Evolutionary conservation across 2,888 invertebrate genomes (phyloP).

Genomic region (Ophion costatus): DNA sequence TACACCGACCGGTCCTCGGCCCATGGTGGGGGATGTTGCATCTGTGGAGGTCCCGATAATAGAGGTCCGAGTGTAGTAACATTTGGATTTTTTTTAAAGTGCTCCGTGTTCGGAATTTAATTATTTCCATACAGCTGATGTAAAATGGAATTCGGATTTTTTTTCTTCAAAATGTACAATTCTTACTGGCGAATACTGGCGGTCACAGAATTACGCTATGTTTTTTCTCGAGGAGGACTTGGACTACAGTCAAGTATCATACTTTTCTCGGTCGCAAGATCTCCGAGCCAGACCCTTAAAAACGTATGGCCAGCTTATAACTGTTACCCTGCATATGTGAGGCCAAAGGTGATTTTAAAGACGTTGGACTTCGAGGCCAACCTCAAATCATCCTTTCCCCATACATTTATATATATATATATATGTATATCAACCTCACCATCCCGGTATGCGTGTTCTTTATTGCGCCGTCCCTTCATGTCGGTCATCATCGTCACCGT

Average conservation of each 20-base stretch:
- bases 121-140: background rate
- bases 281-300: background rate
- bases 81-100: background rate
- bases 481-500: conserved; percentile 24
- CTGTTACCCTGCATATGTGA: background rate
- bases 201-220: too few relatives aligned
- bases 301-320: background rate
- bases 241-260: too few relatives aligned
- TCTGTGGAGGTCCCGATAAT: too few relatives aligned
- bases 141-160: background rate
- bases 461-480: conserved; percentile 24
- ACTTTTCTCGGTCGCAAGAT: too few relatives aligned
- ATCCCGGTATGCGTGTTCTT: background rate
- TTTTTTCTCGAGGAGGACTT: too few relatives aligned
- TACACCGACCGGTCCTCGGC: too few relatives aligned
- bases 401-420: conserved; percentile 2
- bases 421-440: conserved; percentile 3
- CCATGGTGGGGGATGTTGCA: too few relatives aligned
- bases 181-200: too few relatives aligned
- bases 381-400: background rate
- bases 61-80: background rate
- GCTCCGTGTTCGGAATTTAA: background rate
- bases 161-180: background rate
- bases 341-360: background rate
- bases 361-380: background rate